A percentile compares a stretch with the other conserved stretches of the same genome.
Conservation (phyloP, 2,888 invertebrate species). For the Rapana venosa region DNA sequence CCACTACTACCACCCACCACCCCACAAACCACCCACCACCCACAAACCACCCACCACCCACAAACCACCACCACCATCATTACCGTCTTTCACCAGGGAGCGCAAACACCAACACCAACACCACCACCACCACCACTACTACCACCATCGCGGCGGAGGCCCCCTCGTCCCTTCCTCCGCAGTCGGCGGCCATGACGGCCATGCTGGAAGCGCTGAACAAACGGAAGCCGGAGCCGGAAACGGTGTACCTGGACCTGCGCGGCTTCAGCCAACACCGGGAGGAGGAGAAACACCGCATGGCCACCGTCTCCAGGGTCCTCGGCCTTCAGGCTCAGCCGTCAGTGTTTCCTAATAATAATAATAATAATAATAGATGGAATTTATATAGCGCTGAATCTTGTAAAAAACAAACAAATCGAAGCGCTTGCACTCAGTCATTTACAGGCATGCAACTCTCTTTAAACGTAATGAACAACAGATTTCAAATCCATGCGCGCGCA, state of each 20-base stretch:
- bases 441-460: too few species aligned
- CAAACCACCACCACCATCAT: not conserved
- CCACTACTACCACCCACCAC: not conserved
- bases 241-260: conserved; percentile 73
- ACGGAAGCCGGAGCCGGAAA: conserved; percentile 60
- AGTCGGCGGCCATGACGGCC: not conserved
- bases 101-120: not conserved
- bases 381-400: too few species aligned
- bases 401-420: too few species aligned
- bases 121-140: not conserved
- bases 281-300: conserved; percentile 67
- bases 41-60: not conserved
- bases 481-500: too few species aligned
- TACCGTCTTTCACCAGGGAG: not conserved
- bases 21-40: not conserved
- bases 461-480: too few species aligned
- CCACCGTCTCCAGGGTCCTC: conserved; percentile 70
- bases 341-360: too few species aligned
- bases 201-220: conserved; percentile 44
- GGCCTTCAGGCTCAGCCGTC: conserved; percentile 48
- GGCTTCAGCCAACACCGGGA: conserved; percentile 68
- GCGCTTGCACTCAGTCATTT: too few species aligned
- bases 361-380: too few species aligned
- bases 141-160: not conserved
- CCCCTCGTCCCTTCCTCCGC: not conserved